Conservation (phyloP, 2,888 invertebrate species). For the Boloria euphrosyne region DNA sequence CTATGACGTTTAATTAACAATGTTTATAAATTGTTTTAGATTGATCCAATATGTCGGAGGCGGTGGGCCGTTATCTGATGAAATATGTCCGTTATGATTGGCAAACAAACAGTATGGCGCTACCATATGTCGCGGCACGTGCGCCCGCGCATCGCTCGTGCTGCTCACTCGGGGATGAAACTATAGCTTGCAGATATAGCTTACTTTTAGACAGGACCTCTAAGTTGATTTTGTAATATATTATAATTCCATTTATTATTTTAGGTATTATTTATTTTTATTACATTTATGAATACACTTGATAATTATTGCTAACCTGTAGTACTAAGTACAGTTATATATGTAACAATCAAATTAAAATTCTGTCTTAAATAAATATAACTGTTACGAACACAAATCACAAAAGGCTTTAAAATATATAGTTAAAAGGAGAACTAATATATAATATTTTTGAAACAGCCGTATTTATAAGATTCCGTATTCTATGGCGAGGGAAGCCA, state of each 20-base stretch:
- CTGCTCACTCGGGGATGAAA: constrained; percentile 79
- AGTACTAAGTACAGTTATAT: no score
- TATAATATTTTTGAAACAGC: constrained; percentile 18
- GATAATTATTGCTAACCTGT: no score
- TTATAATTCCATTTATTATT: neutral
- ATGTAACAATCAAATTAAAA: no score
- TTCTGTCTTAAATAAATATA: no score
- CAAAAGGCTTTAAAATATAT: neutral
- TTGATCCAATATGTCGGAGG: constrained; percentile 72
- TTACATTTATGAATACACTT: no score
- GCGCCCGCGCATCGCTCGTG: constrained; percentile 73
- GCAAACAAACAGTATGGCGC: constrained; percentile 82
- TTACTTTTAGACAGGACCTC: constrained; percentile 15
- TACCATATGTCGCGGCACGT: constrained; percentile 81
- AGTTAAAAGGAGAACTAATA: neutral
- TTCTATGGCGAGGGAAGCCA: constrained; percentile 72
- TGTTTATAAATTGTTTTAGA: constrained; percentile 70
- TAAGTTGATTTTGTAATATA: neutral
- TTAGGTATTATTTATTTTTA: neutral
- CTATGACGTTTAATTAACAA: constrained; percentile 72
- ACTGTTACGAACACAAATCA: no score
- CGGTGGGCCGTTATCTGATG: constrained; percentile 80
- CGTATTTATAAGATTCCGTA: constrained; percentile 41
- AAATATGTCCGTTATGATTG: constrained; percentile 83
- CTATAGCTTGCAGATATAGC: constrained; percentile 46